Percentiles rank a stretch among this genome's conserved stretches.
phyloP scores from a whole-genome alignment of 2,888 invertebrate genomes.

The Protophormia terraenovae region DNA sequence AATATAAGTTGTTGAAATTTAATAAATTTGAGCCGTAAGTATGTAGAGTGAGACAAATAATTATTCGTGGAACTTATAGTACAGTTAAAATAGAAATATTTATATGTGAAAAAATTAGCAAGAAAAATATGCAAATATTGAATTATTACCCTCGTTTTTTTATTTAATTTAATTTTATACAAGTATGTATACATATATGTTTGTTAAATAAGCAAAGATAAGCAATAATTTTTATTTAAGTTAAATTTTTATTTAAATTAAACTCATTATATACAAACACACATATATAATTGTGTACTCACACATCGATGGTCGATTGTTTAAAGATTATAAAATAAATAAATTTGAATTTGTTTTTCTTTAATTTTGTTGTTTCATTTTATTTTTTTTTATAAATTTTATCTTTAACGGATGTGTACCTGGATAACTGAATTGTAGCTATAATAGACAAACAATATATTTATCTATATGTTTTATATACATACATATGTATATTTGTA shows the following conservation, averaged over 20 bases:
- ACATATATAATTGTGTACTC: neutral
- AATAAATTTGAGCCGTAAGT: too few relatives aligned
- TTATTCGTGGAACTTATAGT: conserved; percentile 1
- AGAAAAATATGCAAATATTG: conserved; percentile 61
- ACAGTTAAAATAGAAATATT: neutral
- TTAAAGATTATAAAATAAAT: conserved; percentile 58
- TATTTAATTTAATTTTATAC: conserved; percentile 19
- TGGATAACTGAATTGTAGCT: conserved; percentile 58
- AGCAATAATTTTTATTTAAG: conserved; percentile 43
- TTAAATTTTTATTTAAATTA: conserved; percentile 14
- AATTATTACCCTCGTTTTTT: conserved; percentile 56
- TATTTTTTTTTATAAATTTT: conserved; percentile 33
- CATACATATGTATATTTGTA: neutral
- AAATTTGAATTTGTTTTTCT: conserved; percentile 40
- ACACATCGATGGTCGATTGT: conserved; percentile 41
- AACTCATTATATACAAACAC: neutral
- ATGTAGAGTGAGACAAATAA: neutral
- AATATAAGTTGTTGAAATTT: too few relatives aligned
- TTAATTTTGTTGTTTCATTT: conserved; percentile 13
- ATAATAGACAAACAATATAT: conserved; percentile 16
- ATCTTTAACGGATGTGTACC: conserved; percentile 68
- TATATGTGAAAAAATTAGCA: conserved; percentile 38
- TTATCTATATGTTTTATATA: neutral
- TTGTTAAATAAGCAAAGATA: conserved; percentile 44
- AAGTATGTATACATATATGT: neutral